Base-by-base conservation (phyloP, 2,797 vertebrate species). In the Oreochromis mossambicus region DNA sequence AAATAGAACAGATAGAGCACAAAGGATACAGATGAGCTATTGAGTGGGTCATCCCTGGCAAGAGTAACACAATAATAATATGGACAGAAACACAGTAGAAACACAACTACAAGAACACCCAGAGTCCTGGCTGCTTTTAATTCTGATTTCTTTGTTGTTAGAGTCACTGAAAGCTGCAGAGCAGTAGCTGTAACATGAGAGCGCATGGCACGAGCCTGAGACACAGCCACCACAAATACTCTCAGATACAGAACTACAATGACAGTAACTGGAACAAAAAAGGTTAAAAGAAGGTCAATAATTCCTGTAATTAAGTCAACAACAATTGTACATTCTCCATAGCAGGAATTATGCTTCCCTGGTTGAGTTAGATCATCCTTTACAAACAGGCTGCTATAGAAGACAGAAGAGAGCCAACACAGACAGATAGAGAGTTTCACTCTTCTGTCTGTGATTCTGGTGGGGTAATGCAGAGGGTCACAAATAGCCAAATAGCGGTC, bases 71-170 rank as follows among this genome's bases (percentile, higher is more conserved):
- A 17, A 13, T 70, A 87, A 78, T 36, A 86, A 6, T 26, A 26
- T 26, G 90, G 87, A 5, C 52, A 81, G 3, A 81, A 78, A 46
- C 82, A 88, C 1, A 80, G 5, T 3, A 91, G 75, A 54, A 86
- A 88, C 14, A 89, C 82, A 43, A 66, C 4, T 1, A 91, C 14
- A 4, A 91, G 12, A 46, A 91, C 6, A 19, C 89, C 84, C 4
- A 90, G 84, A 29, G 68, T 87, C 36, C 79, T 52, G 63, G 85
- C 82, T 29, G 88, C 85, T 76, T 89, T 89, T 38, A 86, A 3
- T 51, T 88, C 89, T 4, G 89, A 90, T 32, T 51, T 86, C 11
- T 26, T 79, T n/a, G 7, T 4, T 46, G 56, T 61, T 34, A 8
- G 2, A 13, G 19, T 19, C 8, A 17, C 41, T 66, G 61, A 38